Evolutionary conservation across 2,797 vertebrate genomes (phyloP), one percentile per base, ranked within the genome.

Genomic region (Rhadinocentrus ornatus): DNA sequence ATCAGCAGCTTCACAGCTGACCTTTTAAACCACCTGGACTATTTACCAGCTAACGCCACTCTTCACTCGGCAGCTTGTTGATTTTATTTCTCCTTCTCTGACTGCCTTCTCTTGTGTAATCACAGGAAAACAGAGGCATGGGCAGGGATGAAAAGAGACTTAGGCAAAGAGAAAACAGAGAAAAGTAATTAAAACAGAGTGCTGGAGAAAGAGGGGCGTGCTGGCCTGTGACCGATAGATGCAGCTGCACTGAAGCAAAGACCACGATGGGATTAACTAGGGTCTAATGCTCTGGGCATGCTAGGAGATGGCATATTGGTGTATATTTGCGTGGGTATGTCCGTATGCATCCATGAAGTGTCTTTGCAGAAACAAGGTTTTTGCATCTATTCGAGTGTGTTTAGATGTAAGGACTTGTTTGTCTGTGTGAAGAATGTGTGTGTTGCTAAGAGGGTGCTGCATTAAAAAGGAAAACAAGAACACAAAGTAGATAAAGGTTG

Each of bases 161-260:
- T 75, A 73, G 26, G 57, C 63, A 34, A 66, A 67, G 75, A 73
- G 71, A 78, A 80, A 83, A 81, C 73, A 72, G 59, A 84, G 82
- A 78, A 89, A 89, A 89, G 89, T 92, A 93, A 94, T 93, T 93
- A 93, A 93, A 93, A 89, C 46, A 66, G 80, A 88, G 86, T 73
- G 85, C 54, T 81, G 71, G 62, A 75, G 83, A 82, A 77, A 77
- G 83, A 84, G 75, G 74, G 72, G 79, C 31, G 80, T 71, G 77
- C 76, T 89, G 81, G 86, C 83, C 89, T 88, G 84, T 91, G 86
- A 91, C 89, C 77, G 81, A 86, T 73, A 81, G 89, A 88, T 81
- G 86, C 74, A 81, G 81, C 72, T 15, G 75, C 75, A 86, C 34
- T 88, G 83, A 85, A 86, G 85, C 77, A 22, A 66, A 84, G 77